These are phyloP conservation scores for Machimus rusticus DNA, from an alignment of 2,888 invertebrate species.

Conservation along the genomic window DNA sequence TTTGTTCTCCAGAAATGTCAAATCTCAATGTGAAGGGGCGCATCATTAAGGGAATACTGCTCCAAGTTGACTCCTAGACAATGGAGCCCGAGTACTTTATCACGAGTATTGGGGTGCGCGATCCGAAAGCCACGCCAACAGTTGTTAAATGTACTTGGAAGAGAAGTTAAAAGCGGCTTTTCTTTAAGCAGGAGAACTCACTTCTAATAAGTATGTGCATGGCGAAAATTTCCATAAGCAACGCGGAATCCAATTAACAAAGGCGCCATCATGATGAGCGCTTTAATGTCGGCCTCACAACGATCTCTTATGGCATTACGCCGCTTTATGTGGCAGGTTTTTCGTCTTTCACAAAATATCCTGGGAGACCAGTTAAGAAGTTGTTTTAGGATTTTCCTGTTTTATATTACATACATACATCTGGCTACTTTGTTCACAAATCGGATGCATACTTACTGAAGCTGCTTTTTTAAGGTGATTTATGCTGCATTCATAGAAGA, in stretches of 20 bases:
- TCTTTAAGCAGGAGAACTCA: neutral
- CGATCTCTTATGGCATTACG: neutral
- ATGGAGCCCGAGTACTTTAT: neutral
- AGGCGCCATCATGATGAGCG: neutral
- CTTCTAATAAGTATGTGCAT: neutral
- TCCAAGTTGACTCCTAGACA: neutral
- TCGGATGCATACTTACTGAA: neutral
- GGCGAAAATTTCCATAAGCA: neutral
- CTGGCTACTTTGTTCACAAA: neutral
- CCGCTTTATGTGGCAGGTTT: neutral
- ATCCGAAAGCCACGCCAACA: neutral
- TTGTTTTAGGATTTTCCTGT: neutral
- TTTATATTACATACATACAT: neutral
- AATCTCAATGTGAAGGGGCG: neutral
- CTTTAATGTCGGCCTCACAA: neutral
- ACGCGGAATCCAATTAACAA: slow-evolving; percentile 6
- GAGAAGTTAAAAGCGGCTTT: neutral
- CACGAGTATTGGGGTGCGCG: neutral
- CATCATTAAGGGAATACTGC: neutral
- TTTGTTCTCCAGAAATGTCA: neutral
- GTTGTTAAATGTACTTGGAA: neutral
- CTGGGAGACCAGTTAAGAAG: neutral
- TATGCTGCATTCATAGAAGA: neutral
- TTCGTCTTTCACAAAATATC: neutral
- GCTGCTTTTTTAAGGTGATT: neutral